Evolutionary conservation across 2,113 vertebrate genomes (phyloP).

Genomic region (Taxidea taxus): DNA sequence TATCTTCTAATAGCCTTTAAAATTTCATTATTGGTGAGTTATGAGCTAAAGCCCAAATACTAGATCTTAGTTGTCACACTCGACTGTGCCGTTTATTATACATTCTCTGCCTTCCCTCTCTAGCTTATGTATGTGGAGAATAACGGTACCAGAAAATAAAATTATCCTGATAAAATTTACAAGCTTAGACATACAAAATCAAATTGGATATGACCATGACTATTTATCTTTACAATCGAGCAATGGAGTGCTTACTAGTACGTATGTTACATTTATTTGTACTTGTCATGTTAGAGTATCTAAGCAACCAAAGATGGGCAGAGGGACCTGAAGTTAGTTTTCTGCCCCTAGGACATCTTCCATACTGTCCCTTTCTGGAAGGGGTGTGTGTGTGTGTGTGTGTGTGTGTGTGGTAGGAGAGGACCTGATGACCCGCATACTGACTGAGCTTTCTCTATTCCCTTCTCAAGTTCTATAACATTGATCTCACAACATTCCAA

Average conservation of each 20-base stretch:
- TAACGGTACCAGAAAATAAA: neutral
- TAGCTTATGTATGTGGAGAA: neutral
- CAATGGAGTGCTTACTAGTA: neutral
- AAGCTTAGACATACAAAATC: constrained; percentile 11
- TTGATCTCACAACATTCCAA: neutral
- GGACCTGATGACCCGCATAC: neutral
- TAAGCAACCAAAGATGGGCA: neutral
- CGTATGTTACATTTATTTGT: neutral
- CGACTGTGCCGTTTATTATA: neutral
- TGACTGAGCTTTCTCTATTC: neutral
- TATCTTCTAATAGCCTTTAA: neutral
- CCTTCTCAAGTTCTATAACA: neutral
- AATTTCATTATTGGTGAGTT: neutral
- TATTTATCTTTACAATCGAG: neutral
- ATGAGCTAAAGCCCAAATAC: neutral
- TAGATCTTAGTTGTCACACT: neutral
- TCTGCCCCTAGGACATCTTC: neutral
- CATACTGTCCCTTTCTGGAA: neutral
- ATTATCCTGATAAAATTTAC: neutral
- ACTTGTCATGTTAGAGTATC: neutral
- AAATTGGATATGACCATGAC: neutral
- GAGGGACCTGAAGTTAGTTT: neutral
- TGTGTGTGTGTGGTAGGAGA: neutral
- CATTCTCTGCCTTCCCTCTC: neutral
- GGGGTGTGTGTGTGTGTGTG: no score